phyloP scores from a whole-genome alignment of 2,888 invertebrate species.

The Drosophila prostipennis region DNA sequence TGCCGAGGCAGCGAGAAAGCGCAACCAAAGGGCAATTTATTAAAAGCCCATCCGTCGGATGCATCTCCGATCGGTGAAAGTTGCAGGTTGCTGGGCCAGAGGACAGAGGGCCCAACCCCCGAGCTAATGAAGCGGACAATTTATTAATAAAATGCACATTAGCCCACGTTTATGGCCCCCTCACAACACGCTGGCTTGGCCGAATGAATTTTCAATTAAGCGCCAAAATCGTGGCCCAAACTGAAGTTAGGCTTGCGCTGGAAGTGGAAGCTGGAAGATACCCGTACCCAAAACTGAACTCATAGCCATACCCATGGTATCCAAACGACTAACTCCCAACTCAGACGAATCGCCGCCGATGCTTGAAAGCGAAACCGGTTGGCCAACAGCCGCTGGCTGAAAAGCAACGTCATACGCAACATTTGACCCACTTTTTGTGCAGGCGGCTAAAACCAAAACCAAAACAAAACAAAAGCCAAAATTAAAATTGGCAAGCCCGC shows the following conservation, averaged over 20 bases:
- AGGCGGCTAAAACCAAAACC: slow-evolving; percentile 16
- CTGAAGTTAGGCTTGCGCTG: slow-evolving; percentile 5
- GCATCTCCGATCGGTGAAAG: slow-evolving; percentile 58
- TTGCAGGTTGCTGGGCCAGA: slow-evolving; percentile 62
- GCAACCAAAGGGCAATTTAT: slow-evolving; percentile 65
- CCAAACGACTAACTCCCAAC: slow-evolving; percentile 8
- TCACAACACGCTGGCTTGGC: slow-evolving; percentile 52
- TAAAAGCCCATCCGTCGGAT: slow-evolving; percentile 46
- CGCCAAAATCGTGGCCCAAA: slow-evolving; percentile 59
- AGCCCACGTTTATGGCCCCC: slow-evolving; percentile 64
- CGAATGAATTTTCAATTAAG: slow-evolving; percentile 77
- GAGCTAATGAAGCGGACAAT: slow-evolving; percentile 71
- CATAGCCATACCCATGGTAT: neutral
- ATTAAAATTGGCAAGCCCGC: slow-evolving; percentile 64
- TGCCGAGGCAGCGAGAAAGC: slow-evolving; percentile 61
- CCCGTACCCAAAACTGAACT: neutral
- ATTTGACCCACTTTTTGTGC: slow-evolving; percentile 67
- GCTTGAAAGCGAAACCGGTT: slow-evolving; percentile 68
- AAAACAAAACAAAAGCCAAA: slow-evolving; percentile 20
- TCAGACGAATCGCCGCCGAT: slow-evolving; percentile 58
- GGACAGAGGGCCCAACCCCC: slow-evolving; percentile 23
- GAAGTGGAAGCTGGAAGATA: slow-evolving; percentile 33
- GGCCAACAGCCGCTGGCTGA: slow-evolving; percentile 37
- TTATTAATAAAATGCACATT: slow-evolving; percentile 77
- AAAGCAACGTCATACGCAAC: slow-evolving; percentile 67